phyloP scores from a whole-genome alignment of 2,113 vertebrate genomes.

The Apteryx owenii region DNA sequence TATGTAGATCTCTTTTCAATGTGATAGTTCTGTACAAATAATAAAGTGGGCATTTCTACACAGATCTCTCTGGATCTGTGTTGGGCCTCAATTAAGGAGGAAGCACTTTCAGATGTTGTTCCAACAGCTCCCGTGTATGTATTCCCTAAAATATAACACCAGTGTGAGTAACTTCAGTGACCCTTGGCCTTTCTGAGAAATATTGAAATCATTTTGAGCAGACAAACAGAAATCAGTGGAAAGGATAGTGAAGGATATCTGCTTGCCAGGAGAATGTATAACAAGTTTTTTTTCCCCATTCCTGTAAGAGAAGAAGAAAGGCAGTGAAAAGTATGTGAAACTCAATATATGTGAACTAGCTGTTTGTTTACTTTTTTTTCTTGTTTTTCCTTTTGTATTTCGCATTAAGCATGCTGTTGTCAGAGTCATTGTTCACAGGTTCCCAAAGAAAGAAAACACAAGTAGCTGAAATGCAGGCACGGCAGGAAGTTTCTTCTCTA shows the following conservation, averaged over 20 bases:
- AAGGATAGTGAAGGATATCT: background rate
- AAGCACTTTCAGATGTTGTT: background rate
- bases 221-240: background rate
- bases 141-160: background rate
- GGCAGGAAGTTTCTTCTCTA: background rate
- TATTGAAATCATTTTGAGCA: background rate
- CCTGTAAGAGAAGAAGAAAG: background rate
- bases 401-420: background rate
- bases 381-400: background rate
- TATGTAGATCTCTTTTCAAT: background rate
- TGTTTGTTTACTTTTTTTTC: background rate
- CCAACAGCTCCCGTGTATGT: fast-evolving
- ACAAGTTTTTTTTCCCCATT: background rate
- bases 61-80: background rate
- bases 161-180: background rate
- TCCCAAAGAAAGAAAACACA: background rate
- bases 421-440: background rate
- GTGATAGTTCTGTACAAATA: background rate
- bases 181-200: background rate
- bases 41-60: background rate
- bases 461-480: background rate
- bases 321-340: background rate
- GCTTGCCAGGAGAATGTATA: background rate
- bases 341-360: background rate
- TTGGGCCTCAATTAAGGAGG: background rate